A percentile compares a stretch with the other conserved stretches of the same genome.
phyloP scores from a whole-genome alignment of 2,888 invertebrate species.

The Acanthopleura granulata region DNA sequence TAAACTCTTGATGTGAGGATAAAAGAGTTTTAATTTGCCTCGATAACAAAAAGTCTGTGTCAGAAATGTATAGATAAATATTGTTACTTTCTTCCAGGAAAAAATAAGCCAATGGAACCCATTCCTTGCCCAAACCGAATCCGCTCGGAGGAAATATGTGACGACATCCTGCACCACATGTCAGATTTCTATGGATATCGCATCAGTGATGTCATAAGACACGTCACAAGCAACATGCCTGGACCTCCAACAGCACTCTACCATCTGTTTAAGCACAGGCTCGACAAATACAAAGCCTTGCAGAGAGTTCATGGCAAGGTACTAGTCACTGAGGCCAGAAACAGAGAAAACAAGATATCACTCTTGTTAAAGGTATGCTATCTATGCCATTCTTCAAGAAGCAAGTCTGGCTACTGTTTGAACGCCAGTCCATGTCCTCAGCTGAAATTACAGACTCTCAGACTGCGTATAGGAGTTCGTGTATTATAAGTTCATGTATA shows the following conservation, averaged over 20 bases:
- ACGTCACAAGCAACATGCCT: slow-evolving; percentile 61
- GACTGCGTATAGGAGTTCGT: too few relatives aligned
- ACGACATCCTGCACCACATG: slow-evolving; percentile 63
- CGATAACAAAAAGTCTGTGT: too few relatives aligned
- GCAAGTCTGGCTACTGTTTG: too few relatives aligned
- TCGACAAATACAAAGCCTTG: slow-evolving; percentile 37
- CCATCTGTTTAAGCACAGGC: slow-evolving; percentile 51
- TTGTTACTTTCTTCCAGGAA: slow-evolving; percentile 38
- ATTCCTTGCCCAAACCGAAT: slow-evolving; percentile 61
- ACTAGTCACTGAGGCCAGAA: neutral
- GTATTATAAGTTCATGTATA: too few relatives aligned
- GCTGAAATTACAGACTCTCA: too few relatives aligned
- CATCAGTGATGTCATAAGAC: slow-evolving; percentile 59
- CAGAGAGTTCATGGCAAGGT: slow-evolving; percentile 32
- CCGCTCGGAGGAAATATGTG: slow-evolving; percentile 52
- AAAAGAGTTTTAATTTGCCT: too few relatives aligned
- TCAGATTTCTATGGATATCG: slow-evolving; percentile 57
- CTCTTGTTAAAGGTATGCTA: neutral
- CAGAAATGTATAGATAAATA: too few relatives aligned
- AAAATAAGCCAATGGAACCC: slow-evolving; percentile 44
- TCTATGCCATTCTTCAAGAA: too few relatives aligned
- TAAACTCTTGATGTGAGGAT: too few relatives aligned
- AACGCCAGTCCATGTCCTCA: too few relatives aligned
- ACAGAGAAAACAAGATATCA: neutral
- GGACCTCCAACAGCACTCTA: slow-evolving; percentile 62